Conservation (phyloP, 2,888 invertebrate species). For the Idaea aversata region DNA sequence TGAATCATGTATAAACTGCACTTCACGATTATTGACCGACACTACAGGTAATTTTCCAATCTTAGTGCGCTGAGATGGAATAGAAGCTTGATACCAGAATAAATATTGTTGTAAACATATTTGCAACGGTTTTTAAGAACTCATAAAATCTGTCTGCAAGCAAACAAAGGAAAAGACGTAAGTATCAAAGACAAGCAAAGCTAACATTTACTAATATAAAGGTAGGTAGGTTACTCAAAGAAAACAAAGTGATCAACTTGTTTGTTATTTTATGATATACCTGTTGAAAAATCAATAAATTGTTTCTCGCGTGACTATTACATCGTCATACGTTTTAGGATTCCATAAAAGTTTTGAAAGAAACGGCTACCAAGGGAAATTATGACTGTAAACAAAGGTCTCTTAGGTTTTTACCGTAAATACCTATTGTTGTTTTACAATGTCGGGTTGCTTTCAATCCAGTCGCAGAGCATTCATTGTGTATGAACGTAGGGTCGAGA, state of each 20-base stretch:
- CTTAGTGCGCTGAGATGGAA: constrained; percentile 3
- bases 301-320: neutral
- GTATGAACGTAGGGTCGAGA: constrained; percentile 13
- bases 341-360: neutral
- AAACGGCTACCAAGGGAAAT: neutral
- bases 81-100: neutral
- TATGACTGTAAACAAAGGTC: constrained; percentile 3
- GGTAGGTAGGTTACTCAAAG: neutral
- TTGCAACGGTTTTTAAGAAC: neutral
- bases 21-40: constrained; percentile 23
- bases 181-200: neutral
- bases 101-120: neutral
- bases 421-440: constrained; percentile 12
- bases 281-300: neutral
- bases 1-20: constrained; percentile 44
- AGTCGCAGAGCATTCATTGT: constrained; percentile 10
- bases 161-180: neutral
- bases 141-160: neutral
- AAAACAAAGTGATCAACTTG: no score
- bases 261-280: constrained; percentile 6
- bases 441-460: constrained; percentile 17
- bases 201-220: neutral
- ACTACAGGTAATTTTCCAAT: constrained; percentile 42
- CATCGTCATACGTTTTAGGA: constrained; percentile 7
- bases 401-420: neutral